These are phyloP conservation scores for Moxostoma hubbsi DNA, from an alignment of 2,797 vertebrate genomes.

Conservation along the genomic window DNA sequence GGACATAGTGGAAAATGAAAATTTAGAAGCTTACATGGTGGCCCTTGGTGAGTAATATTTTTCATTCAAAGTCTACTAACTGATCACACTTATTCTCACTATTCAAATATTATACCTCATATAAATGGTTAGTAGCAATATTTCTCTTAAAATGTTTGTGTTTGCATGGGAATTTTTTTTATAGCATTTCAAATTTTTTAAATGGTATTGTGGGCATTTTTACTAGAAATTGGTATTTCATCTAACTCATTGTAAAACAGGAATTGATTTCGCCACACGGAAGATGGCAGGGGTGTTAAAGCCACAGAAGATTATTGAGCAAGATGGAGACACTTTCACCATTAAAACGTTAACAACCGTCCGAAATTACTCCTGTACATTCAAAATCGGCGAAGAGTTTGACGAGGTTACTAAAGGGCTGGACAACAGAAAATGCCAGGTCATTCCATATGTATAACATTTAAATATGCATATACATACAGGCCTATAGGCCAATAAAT, in stretches of 20 bases:
- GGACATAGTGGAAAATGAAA: constrained; percentile 84
- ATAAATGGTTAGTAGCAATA: too few species aligned
- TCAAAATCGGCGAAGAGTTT: constrained; percentile 85
- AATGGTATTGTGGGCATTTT: neutral
- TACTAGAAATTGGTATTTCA: constrained; percentile 1
- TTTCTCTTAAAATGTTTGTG: too few species aligned
- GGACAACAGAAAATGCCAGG: constrained; percentile 87
- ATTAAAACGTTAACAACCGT: constrained; percentile 82
- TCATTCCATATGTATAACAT: constrained; percentile 56
- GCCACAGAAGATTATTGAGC: constrained; percentile 88
- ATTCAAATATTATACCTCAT: neutral
- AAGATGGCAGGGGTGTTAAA: constrained; percentile 87
- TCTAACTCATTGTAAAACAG: constrained; percentile 62
- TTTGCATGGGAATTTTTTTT: neutral
- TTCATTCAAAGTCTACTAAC: neutral
- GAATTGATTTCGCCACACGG: constrained; percentile 86
- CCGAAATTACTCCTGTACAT: constrained; percentile 77
- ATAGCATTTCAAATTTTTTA: neutral
- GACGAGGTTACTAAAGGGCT: constrained; percentile 86
- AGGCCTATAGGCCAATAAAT: too few species aligned
- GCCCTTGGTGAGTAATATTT: constrained; percentile 78
- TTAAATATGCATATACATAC: too few species aligned
- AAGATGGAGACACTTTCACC: constrained; percentile 81
- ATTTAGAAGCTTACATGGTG: constrained; percentile 85
- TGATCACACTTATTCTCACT: neutral